These are phyloP conservation scores for Xenus cinereus DNA, from an alignment of 2,113 vertebrate species.

Conservation along the genomic window DNA sequence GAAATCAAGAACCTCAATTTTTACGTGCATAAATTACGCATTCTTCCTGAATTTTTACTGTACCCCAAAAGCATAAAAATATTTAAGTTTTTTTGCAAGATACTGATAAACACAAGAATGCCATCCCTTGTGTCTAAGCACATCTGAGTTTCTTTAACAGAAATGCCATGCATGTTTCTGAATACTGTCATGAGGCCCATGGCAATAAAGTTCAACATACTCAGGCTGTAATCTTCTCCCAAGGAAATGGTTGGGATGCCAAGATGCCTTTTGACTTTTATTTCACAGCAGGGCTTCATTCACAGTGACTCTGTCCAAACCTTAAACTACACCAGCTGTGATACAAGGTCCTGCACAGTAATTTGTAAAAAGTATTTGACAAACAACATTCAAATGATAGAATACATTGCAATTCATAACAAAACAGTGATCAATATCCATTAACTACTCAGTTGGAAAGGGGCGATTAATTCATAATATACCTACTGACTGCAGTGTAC, in stretches of 20 bases:
- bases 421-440: conserved; percentile 60
- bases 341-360: conserved; percentile 66
- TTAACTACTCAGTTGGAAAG: conserved; percentile 45
- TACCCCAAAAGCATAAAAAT: background rate
- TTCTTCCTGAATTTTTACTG: background rate
- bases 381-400: conserved; percentile 59
- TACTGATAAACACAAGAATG: conserved; percentile 72
- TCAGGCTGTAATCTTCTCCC: conserved; percentile 88
- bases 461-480: conserved; percentile 42
- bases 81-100: conserved; percentile 35
- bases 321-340: conserved; percentile 85
- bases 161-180: conserved; percentile 85
- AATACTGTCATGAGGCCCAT: conserved; percentile 87
- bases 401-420: conserved; percentile 41
- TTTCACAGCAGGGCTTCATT: conserved; percentile 89
- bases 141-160: conserved; percentile 87
- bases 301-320: conserved; percentile 79
- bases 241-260: conserved; percentile 99
- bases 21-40: background rate
- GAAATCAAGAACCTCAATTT: background rate
- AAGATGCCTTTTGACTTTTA: conserved; percentile 85
- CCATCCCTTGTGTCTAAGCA: conserved; percentile 72
- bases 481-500: conserved; percentile 11
- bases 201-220: conserved; percentile 87
- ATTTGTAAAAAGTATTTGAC: conserved; percentile 75